Percentiles rank a stretch among this genome's conserved stretches.
Evolutionary conservation across 2,888 invertebrate genomes (phyloP).

Genomic region (Heliconius charithonia): DNA sequence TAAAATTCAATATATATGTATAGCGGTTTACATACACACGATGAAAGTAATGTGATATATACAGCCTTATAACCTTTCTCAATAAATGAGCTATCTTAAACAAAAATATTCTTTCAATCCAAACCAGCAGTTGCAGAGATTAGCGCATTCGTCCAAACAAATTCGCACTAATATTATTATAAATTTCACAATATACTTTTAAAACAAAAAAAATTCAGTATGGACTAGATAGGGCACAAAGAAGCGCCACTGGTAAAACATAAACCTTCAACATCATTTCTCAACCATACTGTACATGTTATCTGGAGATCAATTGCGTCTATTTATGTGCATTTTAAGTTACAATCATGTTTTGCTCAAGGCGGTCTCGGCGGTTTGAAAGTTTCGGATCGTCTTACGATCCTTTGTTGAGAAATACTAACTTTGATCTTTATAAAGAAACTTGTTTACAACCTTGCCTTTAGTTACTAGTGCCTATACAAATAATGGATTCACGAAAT

Average conservation of each 20-base stretch:
- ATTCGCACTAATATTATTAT: too few species aligned
- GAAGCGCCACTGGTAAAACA: not conserved
- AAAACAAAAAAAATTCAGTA: not conserved
- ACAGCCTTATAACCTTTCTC: too few species aligned
- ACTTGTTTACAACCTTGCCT: conserved; percentile 21
- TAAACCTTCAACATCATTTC: not conserved
- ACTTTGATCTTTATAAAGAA: conserved; percentile 27
- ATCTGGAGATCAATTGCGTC: conserved; percentile 20
- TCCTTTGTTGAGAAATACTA: conserved; percentile 29
- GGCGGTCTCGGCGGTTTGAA: conserved; percentile 21
- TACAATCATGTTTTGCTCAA: conserved; percentile 17
- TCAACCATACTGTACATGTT: conserved; percentile 3
- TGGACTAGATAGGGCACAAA: not conserved
- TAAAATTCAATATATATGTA: too few species aligned
- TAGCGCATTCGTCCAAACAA: too few species aligned
- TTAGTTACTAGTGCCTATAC: not conserved
- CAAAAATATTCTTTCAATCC: too few species aligned
- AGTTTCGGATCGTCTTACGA: conserved; percentile 27
- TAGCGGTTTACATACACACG: too few species aligned
- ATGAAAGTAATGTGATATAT: too few species aligned
- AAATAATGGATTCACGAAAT: conserved; percentile 13
- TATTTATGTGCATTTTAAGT: conserved; percentile 23
- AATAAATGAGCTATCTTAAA: too few species aligned
- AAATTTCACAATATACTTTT: not conserved
- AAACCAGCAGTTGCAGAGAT: too few species aligned